phyloP scores from a whole-genome alignment of 2,888 invertebrate species.

The Spodoptera littoralis region DNA sequence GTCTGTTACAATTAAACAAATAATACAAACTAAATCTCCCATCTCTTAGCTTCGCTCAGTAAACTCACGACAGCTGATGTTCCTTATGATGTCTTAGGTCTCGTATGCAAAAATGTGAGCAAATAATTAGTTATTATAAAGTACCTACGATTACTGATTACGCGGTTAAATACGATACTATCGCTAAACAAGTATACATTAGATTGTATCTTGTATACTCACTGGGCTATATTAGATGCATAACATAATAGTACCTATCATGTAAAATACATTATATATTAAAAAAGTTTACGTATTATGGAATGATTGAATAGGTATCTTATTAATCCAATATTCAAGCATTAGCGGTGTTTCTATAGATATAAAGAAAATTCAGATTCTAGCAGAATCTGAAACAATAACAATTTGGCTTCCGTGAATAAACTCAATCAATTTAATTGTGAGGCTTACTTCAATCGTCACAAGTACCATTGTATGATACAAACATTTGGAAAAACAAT shows the following conservation, averaged over 20 bases:
- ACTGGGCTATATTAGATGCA: slow-evolving; percentile 24
- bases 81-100: too few relatives aligned
- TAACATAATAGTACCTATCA: slow-evolving; percentile 3
- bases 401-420: slow-evolving; percentile 7
- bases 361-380: neutral
- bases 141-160: slow-evolving; percentile 15
- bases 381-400: slow-evolving; percentile 13
- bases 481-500: slow-evolving; percentile 20
- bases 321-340: slow-evolving; percentile 27
- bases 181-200: slow-evolving; percentile 27
- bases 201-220: slow-evolving; percentile 32
- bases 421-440: slow-evolving; percentile 12
- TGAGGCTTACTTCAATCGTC: slow-evolving; percentile 7
- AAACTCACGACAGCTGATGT: neutral
- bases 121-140: slow-evolving; percentile 14
- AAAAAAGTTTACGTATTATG: slow-evolving; percentile 28
- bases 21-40: slow-evolving; percentile 6
- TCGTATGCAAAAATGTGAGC: slow-evolving; percentile 11
- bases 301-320: slow-evolving; percentile 42
- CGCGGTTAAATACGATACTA: slow-evolving; percentile 32
- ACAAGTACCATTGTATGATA: slow-evolving; percentile 42
- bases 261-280: slow-evolving; percentile 21
- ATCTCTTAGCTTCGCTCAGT: slow-evolving; percentile 3
- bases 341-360: slow-evolving; percentile 7
- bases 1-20: slow-evolving; percentile 11